Evolutionary conservation across 2,888 invertebrate species (phyloP).

Genomic region (Hydrotaea cyrtoneurina): DNA sequence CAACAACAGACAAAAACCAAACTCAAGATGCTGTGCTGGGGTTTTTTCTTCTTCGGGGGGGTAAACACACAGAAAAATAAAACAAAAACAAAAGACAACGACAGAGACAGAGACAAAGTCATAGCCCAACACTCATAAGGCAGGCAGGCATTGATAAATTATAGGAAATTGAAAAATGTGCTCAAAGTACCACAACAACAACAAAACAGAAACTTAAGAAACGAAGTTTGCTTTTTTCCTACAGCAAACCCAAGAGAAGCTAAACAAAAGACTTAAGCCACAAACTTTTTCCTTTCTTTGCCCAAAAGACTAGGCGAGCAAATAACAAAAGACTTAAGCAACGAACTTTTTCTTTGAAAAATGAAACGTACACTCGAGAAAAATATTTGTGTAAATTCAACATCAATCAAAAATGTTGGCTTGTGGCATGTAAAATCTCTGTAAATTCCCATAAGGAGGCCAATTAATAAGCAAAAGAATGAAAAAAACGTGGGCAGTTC

Average conservation of each 20-base stretch:
- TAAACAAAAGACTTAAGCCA: slow-evolving; percentile 11
- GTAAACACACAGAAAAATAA: neutral
- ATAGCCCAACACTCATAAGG: neutral
- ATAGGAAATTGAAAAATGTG: slow-evolving; percentile 3
- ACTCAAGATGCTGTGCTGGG: neutral
- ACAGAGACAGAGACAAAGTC: too few relatives aligned
- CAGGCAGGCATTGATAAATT: neutral
- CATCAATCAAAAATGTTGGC: too few relatives aligned
- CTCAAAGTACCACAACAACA: too few relatives aligned
- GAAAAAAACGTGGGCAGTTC: too few relatives aligned
- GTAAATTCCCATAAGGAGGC: neutral
- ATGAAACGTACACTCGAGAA: too few relatives aligned
- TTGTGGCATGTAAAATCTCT: neutral
- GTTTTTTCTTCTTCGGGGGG: neutral
- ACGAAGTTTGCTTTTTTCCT: too few relatives aligned
- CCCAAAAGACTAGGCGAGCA: too few relatives aligned
- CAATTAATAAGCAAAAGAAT: too few relatives aligned
- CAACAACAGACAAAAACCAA: neutral
- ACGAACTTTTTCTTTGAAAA: neutral
- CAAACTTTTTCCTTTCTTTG: neutral
- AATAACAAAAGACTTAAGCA: neutral
- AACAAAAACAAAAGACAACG: neutral
- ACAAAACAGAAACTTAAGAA: too few relatives aligned
- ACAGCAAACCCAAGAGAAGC: neutral
- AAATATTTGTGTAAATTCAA: too few relatives aligned